Evolutionary conservation across 2,888 invertebrate genomes (phyloP).

Genomic region (Pollenia amentaria): DNA sequence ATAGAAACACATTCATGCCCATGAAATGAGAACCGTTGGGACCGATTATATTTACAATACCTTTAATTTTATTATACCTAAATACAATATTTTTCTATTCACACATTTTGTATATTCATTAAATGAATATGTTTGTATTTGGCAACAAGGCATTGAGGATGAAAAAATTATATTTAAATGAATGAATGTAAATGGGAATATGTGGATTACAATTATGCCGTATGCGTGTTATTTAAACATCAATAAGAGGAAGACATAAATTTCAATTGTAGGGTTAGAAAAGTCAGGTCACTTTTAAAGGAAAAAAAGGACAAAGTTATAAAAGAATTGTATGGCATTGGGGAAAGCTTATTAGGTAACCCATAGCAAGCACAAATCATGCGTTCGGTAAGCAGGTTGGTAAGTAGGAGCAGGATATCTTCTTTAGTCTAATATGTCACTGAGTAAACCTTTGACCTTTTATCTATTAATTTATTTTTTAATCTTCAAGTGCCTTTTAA

Average conservation of each 20-base stretch:
- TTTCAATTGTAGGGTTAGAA: conserved; percentile 17
- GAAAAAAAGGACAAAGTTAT: neutral
- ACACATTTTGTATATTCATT: conserved; percentile 24
- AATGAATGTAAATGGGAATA: conserved; percentile 7
- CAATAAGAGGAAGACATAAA: conserved; percentile 42
- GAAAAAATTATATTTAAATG: neutral
- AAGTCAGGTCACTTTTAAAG: conserved; percentile 10
- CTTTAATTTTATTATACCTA: conserved; percentile 11
- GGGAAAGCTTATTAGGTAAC: no score
- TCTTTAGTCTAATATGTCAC: no score
- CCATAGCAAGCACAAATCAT: no score
- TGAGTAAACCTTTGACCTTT: no score
- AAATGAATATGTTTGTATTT: neutral
- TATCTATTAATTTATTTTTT: no score
- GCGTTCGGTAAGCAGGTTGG: no score
- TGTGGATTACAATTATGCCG: neutral
- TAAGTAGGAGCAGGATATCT: no score
- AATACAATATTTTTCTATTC: conserved; percentile 18
- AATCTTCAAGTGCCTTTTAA: no score
- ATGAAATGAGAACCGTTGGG: neutral
- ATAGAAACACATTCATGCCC: neutral
- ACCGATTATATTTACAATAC: conserved; percentile 44
- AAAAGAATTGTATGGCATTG: neutral
- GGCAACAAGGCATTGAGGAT: conserved; percentile 4
- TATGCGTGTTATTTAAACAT: conserved; percentile 61